phyloP scores from a whole-genome alignment of 92 coral and sea anemone species.

The Palythoa caribaeorum region DNA sequence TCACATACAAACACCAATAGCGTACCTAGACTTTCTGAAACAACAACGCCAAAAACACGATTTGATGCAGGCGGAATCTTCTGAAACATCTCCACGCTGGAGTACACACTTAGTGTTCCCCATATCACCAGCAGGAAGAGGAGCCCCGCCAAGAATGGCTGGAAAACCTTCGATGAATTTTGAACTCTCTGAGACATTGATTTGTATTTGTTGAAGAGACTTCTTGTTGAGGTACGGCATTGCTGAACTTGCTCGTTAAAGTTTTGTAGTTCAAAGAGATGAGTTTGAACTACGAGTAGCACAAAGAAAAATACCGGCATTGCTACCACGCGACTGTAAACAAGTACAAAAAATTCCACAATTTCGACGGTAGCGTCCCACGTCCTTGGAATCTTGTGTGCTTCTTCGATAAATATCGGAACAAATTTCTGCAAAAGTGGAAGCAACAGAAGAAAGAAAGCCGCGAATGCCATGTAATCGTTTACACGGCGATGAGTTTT shows the following conservation, averaged over 20 bases:
- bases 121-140: constrained; percentile 55
- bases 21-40: constrained; percentile 60
- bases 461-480: constrained; percentile 63
- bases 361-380: constrained; percentile 69
- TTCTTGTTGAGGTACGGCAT: constrained; percentile 6
- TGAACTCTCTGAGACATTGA: constrained; percentile 43
- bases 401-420: constrained; percentile 66
- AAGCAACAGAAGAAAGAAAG: constrained; percentile 52
- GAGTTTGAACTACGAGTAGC: constrained; percentile 51
- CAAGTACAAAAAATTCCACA: constrained; percentile 65
- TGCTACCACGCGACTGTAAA: constrained; percentile 61
- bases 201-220: constrained; percentile 56
- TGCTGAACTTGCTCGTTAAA: constrained; percentile 42
- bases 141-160: constrained; percentile 57
- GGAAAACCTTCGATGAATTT: constrained; percentile 53
- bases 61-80: constrained; percentile 31
- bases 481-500: constrained; percentile 37
- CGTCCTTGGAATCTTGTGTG: constrained; percentile 42
- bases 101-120: constrained; percentile 69
- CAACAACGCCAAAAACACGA: constrained; percentile 33
- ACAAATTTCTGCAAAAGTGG: constrained; percentile 64
- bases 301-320: constrained; percentile 71
- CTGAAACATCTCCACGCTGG: constrained; percentile 60
- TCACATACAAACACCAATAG: constrained; percentile 57
- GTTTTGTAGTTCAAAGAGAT: constrained; percentile 56